phyloP scores from a whole-genome alignment of 2,888 invertebrate species.

The Unio pictorum region DNA sequence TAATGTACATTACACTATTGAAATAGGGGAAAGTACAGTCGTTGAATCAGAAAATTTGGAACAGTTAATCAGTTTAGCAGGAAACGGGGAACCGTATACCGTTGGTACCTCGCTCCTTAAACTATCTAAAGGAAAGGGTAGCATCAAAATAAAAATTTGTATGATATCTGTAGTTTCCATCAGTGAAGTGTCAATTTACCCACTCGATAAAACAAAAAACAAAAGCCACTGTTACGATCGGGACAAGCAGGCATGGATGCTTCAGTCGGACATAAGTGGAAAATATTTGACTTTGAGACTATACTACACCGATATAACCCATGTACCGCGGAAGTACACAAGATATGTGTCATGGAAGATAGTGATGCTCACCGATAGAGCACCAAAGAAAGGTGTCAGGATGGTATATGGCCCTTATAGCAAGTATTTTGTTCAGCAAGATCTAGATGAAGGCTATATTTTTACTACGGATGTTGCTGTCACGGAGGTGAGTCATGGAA shows the following conservation, averaged over 20 bases:
- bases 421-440: slow-evolving; percentile 86
- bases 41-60: slow-evolving; percentile 64
- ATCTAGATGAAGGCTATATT: slow-evolving; percentile 84
- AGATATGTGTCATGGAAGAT: slow-evolving; percentile 71
- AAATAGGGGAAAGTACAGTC: slow-evolving; percentile 70
- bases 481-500: slow-evolving; percentile 76
- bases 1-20: slow-evolving; percentile 79
- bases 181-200: slow-evolving; percentile 75
- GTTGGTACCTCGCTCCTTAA: slow-evolving; percentile 55
- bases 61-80: slow-evolving; percentile 62
- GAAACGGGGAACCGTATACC: slow-evolving; percentile 59
- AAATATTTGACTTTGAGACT: slow-evolving; percentile 83
- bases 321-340: slow-evolving; percentile 85
- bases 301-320: slow-evolving; percentile 73
- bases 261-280: slow-evolving; percentile 84
- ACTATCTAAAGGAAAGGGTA: slow-evolving; percentile 55
- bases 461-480: slow-evolving; percentile 85
- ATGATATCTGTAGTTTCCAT: slow-evolving; percentile 82
- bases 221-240: slow-evolving; percentile 81
- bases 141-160: slow-evolving; percentile 80
- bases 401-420: slow-evolving; percentile 83
- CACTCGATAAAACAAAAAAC: slow-evolving; percentile 55
- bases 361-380: slow-evolving; percentile 53
- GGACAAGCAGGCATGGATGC: slow-evolving; percentile 86
- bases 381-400: slow-evolving; percentile 74